phyloP scores from a whole-genome alignment of 2,888 invertebrate species.

The Herminia tarsipennalis region DNA sequence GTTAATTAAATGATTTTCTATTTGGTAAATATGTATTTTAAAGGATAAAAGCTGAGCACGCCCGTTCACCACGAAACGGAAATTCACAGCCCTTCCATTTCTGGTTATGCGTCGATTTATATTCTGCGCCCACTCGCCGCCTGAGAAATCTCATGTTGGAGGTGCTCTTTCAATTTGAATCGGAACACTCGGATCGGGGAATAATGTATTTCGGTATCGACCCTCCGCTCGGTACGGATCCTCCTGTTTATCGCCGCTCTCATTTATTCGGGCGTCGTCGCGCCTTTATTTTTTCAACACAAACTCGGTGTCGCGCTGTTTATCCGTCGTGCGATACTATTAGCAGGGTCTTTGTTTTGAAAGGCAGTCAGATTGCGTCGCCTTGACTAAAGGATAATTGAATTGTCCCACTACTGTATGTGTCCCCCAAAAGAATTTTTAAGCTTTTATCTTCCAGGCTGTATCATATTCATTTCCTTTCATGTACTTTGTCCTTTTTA shows the following conservation, averaged over 20 bases:
- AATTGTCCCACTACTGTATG: slow-evolving; percentile 69
- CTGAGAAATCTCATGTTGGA: slow-evolving; percentile 85
- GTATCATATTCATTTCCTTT: neutral
- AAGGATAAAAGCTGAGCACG: slow-evolving; percentile 53
- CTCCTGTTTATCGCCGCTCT: slow-evolving; percentile 84
- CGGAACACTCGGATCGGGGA: slow-evolving; percentile 85
- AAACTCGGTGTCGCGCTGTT: slow-evolving; percentile 78
- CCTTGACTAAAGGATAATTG: slow-evolving; percentile 73
- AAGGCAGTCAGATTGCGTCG: slow-evolving; percentile 73
- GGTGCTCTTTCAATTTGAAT: slow-evolving; percentile 86
- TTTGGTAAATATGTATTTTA: slow-evolving; percentile 51
- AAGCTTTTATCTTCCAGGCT: slow-evolving; percentile 10
- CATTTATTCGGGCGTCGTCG: slow-evolving; percentile 85
- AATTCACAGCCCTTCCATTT: slow-evolving; percentile 82
- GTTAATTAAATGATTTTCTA: slow-evolving; percentile 39
- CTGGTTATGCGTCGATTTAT: slow-evolving; percentile 85
- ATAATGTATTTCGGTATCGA: slow-evolving; percentile 86
- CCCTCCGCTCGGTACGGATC: slow-evolving; percentile 81
- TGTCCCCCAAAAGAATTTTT: slow-evolving; percentile 45
- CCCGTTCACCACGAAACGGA: slow-evolving; percentile 75
- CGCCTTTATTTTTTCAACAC: slow-evolving; percentile 83
- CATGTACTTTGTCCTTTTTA: neutral
- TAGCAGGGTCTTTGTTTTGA: slow-evolving; percentile 79
- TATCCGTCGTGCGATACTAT: slow-evolving; percentile 77
- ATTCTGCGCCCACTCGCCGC: slow-evolving; percentile 85